A percentile compares a stretch with the other conserved stretches of the same genome.
phyloP scores from a whole-genome alignment of 1,140 invertebrate species.

The Hyles vespertilio region DNA sequence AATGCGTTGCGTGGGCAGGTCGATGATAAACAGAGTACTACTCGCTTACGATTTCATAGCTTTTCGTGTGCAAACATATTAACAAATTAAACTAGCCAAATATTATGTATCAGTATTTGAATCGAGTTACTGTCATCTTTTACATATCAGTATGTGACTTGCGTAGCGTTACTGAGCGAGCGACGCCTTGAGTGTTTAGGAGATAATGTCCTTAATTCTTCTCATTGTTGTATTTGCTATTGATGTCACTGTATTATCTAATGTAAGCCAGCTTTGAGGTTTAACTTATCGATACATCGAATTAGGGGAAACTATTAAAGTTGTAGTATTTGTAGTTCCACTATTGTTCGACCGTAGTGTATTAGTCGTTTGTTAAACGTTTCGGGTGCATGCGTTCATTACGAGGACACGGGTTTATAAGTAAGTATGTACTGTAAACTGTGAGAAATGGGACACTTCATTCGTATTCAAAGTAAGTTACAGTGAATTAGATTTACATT shows the following conservation, averaged over 20 bases:
- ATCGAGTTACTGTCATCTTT: constrained; percentile 53
- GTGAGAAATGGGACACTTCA: constrained; percentile 38
- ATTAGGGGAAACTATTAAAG: constrained; percentile 52
- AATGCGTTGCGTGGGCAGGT: constrained; percentile 29
- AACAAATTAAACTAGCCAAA: constrained; percentile 35
- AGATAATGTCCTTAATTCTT: constrained; percentile 31
- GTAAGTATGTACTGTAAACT: constrained; percentile 9
- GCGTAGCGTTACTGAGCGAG: constrained; percentile 48
- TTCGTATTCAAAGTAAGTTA: constrained; percentile 15
- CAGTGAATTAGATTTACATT: too few relatives aligned
- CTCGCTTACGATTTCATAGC: constrained; percentile 39
- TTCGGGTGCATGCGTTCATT: constrained; percentile 25
- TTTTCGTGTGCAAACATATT: constrained; percentile 33
- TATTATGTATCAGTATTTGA: constrained; percentile 60
- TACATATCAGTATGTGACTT: constrained; percentile 73
- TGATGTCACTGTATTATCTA: constrained; percentile 44
- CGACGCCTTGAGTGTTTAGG: constrained; percentile 46
- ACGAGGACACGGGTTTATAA: constrained; percentile 9
- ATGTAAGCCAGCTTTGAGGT: constrained; percentile 41
- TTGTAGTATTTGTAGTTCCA: constrained; percentile 32
- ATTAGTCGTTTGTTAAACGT: constrained; percentile 32
- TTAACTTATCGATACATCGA: constrained; percentile 67
- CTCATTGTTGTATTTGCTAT: constrained; percentile 60
- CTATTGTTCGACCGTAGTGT: constrained; percentile 33
- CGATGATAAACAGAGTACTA: constrained; percentile 23